Base-by-base conservation (phyloP, 2,113 vertebrate species). In the Menura novaehollandiae region DNA sequence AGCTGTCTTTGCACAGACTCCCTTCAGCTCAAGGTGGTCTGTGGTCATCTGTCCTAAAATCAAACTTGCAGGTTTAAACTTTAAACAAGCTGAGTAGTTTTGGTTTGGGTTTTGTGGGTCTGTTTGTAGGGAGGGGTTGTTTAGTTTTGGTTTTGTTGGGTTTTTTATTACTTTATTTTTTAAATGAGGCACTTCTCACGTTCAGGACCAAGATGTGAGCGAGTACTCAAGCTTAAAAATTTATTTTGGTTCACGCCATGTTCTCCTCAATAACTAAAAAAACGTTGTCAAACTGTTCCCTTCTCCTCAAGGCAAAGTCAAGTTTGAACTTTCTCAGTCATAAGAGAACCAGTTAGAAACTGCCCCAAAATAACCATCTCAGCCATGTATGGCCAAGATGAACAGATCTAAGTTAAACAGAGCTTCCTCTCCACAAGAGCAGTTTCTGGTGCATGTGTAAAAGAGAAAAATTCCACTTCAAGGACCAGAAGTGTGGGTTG, bases 391-490 rank as follows among this genome's bases (percentile, higher is more conserved):
- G 30, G 35, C 27, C 83, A 85, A 77, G n/a, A 28, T 3, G 24
- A 88, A 83, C 55, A 85, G 20, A 63, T 84, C 49, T 60, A n/a
- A 88, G 51, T 63, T 73, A 92, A 88, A 94, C 0, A 96, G 46
- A 90, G 62, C 82, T 91, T 94, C 58, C 69, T 93, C 64, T 76
- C 67, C 66, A 89, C 39, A 39, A 77, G 10, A 89, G 47, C 52
- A 74, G 47, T 37, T 92, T 93, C 93, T 95, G 83, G 32, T 78
- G 26, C 55, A 90, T 27, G 53, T 41, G 68, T 52, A 90, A 78
- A 83, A 85, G 27, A 84, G 76, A 87, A 97, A 91, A 80, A 88
- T 26, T 74, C 60, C 44, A 90, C 71, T 93, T 86, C 88, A 87
- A 47, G 79, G 28, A 53, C 44, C 81, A 93, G 44, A 72, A 94